Evolutionary conservation across 2,113 vertebrate genomes (phyloP).

Genomic region (Illadopsis cleaveri): DNA sequence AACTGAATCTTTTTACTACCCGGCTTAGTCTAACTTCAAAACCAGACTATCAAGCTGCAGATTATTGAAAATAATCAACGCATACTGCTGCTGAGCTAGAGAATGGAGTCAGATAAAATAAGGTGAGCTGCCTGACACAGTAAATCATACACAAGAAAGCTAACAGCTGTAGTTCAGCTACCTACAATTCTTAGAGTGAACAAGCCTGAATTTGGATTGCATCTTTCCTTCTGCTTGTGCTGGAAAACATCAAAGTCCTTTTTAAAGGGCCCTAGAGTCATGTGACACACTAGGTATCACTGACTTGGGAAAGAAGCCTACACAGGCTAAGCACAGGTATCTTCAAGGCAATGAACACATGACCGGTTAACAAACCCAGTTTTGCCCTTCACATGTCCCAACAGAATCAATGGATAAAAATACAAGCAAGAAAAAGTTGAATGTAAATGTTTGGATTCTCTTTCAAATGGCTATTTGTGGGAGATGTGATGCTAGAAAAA

Average conservation of each 20-base stretch:
- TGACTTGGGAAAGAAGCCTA: not conserved
- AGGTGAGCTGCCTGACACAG: not conserved
- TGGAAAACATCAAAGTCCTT: not conserved
- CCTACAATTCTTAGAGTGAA: not conserved
- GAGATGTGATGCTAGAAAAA: not conserved
- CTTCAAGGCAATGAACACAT: not conserved
- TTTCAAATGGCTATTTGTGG: not conserved
- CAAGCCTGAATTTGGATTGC: not conserved
- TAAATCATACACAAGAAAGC: not conserved
- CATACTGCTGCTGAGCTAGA: not conserved
- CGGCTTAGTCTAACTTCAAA: not conserved
- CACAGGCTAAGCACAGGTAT: not conserved
- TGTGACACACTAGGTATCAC: not conserved
- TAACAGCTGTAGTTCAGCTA: not conserved
- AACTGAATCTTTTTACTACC: not conserved
- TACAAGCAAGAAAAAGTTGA: not conserved
- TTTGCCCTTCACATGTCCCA: not conserved
- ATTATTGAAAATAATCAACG: not conserved
- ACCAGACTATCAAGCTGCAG: not conserved
- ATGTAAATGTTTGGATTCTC: not conserved
- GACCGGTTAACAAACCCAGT: not conserved
- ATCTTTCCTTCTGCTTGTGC: not conserved
- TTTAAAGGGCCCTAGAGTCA: not conserved
- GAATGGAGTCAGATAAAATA: not conserved
- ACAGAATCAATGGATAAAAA: not conserved